Percentiles rank a stretch among this genome's conserved stretches.
Conservation (phyloP, 2,797 vertebrate genomes). For the Apogon talboti region DNA sequence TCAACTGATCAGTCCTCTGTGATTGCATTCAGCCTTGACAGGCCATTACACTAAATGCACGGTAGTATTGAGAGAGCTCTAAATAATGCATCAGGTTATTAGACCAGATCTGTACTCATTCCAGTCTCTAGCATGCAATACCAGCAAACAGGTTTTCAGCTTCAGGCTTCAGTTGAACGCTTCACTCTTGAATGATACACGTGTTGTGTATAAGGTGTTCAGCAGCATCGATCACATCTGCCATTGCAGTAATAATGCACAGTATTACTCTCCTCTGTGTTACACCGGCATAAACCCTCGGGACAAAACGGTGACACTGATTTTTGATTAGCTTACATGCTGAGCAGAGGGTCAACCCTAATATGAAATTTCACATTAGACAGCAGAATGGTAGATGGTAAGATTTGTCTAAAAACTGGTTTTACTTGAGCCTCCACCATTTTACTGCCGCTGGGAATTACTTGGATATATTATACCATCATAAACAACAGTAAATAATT, state of each 20-base stretch:
- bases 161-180: conserved; percentile 27
- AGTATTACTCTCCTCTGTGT: conserved; percentile 30
- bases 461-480: too few species aligned
- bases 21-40: conserved; percentile 71
- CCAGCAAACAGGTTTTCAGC: conserved; percentile 41
- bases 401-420: neutral
- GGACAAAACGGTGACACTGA: conserved; percentile 21
- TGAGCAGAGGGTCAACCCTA: neutral
- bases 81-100: conserved; percentile 82
- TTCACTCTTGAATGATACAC: conserved; percentile 41
- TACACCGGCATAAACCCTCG: conserved; percentile 25
- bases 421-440: too few species aligned
- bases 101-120: conserved; percentile 76
- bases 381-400: neutral
- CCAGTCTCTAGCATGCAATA: conserved; percentile 35
- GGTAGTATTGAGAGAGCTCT: conserved; percentile 69
- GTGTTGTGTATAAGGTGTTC: conserved; percentile 13
- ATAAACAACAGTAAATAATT: too few species aligned
- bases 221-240: conserved; percentile 51
- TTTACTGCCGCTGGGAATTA: too few species aligned
- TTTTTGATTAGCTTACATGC: conserved; percentile 34
- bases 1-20: conserved; percentile 65
- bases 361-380: neutral
- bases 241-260: conserved; percentile 27
- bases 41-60: conserved; percentile 78